Evolutionary conservation across 2,797 vertebrate species (phyloP).

Genomic region (Oreochromis mossambicus): DNA sequence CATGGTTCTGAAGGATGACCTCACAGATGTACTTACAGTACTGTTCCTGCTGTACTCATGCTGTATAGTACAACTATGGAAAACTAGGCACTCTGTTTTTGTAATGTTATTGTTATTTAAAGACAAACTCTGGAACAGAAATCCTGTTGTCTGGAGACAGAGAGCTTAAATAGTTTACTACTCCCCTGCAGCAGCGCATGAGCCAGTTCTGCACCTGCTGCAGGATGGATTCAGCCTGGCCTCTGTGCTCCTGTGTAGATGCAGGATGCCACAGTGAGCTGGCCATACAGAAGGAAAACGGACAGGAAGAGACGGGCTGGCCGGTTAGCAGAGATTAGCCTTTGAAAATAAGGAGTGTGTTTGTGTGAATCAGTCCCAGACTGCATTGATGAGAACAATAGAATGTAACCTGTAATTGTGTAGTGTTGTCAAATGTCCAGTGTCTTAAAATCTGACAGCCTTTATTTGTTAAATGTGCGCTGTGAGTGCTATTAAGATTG

Average conservation of each 20-base stretch:
- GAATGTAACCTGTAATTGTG: not conserved
- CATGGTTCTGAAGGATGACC: not conserved
- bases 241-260: rapidly evolving
- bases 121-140: not conserved
- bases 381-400: not conserved
- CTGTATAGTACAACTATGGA: not conserved
- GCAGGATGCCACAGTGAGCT: not conserved
- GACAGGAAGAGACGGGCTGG: not conserved
- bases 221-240: not conserved
- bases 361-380: not conserved
- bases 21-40: not conserved
- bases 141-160: not conserved
- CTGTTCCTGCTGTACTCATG: not conserved
- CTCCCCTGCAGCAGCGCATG: not conserved
- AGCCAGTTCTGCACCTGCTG: not conserved
- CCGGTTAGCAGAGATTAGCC: not conserved
- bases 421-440: not conserved
- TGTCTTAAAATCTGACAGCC: not conserved
- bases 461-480: not conserved
- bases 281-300: rapidly evolving
- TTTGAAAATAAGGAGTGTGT: not conserved
- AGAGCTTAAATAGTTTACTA: not conserved
- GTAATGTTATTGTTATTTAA: not conserved
- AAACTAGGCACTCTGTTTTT: not conserved
- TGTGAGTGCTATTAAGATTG: not conserved